Evolutionary conservation across 35 echinoderm and acorn worm species (phyloP), one percentile per base, ranked within the genome.

Genomic region (Stichopus chloronotus): DNA sequence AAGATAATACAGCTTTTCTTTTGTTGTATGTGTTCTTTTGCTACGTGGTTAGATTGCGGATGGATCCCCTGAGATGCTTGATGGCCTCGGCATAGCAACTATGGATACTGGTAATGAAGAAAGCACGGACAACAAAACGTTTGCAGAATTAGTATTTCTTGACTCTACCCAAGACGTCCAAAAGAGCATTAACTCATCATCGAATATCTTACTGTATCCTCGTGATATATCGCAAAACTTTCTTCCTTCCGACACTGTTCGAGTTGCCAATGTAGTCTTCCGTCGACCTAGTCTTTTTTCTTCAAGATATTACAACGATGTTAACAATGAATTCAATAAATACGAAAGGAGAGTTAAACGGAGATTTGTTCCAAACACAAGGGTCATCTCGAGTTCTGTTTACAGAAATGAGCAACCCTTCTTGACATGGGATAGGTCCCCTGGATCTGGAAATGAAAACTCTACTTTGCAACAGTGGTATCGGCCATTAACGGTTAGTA

Each of bases 281-380:
- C 12, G 86, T 14, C 4, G 86, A 23, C 20, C 86, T 55, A 56
- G 63, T 13, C 55, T 88, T 3, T 88, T 88, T 52, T 63, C 19
- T 4, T 88, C 86, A 21, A 55, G 86, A 52, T 88, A 88, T 52
- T 52, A 88, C 58, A 88, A 43, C 24, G 57, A 9, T 52, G 12
- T 88, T 3, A 88, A 88, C 22, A 10, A 60, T 1, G 86, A 57
- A 25, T 58, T 58, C 11, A 52, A 4, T 23, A 60, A 55, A 55
- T 88, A 22, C 55, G 53, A 88, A 52, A 57, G 86, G 14, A 60
- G 86, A 58, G 4, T 63, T 16, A 88, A 88, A 69, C 55, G 58
- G 86, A 88, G 86, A 88, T 61, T 88, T 88, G 86, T 88, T 63
- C 86, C 86, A 23, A 88, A 88, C 16, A 88, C 86, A 7, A 63